Evolutionary conservation across 2,113 vertebrate genomes (phyloP), one percentile per base, ranked within the genome.

Genomic region (Oreochromis tanganicae): DNA sequence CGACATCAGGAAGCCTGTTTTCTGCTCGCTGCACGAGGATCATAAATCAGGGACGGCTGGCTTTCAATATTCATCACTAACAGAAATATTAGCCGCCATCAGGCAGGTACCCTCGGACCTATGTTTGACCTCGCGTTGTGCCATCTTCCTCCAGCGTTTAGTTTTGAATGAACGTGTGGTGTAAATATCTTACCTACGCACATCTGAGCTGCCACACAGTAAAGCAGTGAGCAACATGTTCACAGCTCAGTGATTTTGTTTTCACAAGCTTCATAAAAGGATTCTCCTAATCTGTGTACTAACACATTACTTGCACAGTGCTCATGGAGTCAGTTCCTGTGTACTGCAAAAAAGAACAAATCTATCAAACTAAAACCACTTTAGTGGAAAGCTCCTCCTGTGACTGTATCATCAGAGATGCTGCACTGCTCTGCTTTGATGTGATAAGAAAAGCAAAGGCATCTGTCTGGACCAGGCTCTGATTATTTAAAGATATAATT

Each of bases 401-500:
- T 57, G 57, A 86, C 79, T 24, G 54, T 3, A n/a, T 78, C 9
- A 55, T 38, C 5, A 73, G 29, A 71, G 10, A 79, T 36, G 61
- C 36, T 9, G 17, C 11, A 4, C 79, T 27, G 54, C 14, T 41
- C 19, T 24, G 29, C 5, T 55, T 36, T 57, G 80, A 89, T 59
- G 36, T 32, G 52, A 80, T 73, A 38, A 29, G 56, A 73, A 68
- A 56, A 50, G 19, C 4, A 54, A 56, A 63, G 81, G 21, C 78
- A 90, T 89, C 73, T 73, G 78, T 82, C 50, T 71, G 80, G 41
- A 59, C 81, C 36, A 36, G 16, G 8, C 46, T 68, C 78, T 79
- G 52, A 63, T 86, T 12, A 84, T 86, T 84, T 81, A 68, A 86
- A 88, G 41, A 63, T 50, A 56, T 10, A 80, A 83, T 82, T 61